A percentile compares a stretch with the other conserved stretches of the same genome.
These are phyloP conservation scores for Calypte anna DNA, from an alignment of 2,113 vertebrate genomes.

Conservation along the genomic window DNA sequence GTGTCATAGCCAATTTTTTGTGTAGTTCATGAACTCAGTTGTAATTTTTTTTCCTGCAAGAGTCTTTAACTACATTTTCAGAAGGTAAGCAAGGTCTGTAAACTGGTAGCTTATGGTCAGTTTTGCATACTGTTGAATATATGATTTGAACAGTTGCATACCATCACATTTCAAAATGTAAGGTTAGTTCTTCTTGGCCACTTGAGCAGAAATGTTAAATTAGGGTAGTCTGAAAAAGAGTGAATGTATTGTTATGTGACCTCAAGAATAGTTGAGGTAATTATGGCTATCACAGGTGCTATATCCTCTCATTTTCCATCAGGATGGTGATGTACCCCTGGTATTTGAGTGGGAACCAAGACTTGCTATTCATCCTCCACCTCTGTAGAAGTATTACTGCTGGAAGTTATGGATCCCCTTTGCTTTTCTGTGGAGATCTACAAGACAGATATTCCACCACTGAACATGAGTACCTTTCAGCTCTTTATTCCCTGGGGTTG, in stretches of 20 bases:
- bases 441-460: background rate
- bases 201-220: background rate
- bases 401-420: background rate
- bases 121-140: background rate
- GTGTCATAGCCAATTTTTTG: conserved; percentile 22
- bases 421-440: background rate
- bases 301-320: background rate
- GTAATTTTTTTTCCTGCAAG: background rate
- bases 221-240: background rate
- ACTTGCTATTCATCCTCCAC: background rate
- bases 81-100: background rate
- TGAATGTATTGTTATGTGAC: background rate
- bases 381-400: background rate
- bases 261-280: background rate
- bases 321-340: background rate
- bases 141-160: background rate
- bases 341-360: background rate
- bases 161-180: background rate
- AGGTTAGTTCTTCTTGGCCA: background rate
- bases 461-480: background rate
- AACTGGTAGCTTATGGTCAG: background rate
- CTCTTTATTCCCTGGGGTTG: background rate
- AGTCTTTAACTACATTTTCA: background rate
- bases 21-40: conserved; percentile 13
- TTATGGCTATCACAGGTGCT: background rate